Conservation (phyloP, 2,797 vertebrate genomes). For the Squalus acanthias region DNA sequence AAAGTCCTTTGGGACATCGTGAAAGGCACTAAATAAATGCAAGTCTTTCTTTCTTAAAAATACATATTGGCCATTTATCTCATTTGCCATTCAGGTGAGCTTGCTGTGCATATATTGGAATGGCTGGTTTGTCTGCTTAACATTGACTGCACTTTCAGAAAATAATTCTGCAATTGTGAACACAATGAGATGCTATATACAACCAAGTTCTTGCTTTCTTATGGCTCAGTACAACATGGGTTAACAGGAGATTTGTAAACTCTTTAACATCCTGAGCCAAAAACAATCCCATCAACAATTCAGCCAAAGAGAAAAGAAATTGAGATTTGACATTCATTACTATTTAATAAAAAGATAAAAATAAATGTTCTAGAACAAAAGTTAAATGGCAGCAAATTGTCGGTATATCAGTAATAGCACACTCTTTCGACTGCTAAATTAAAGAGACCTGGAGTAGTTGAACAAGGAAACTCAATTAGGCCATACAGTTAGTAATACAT, state of each 20-base stretch:
- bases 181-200: not conserved
- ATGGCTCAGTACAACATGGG: not conserved
- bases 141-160: not conserved
- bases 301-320: not conserved
- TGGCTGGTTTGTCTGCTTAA: not conserved
- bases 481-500: constrained; percentile 34
- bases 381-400: constrained; percentile 18
- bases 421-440: constrained; percentile 1
- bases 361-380: constrained; percentile 26
- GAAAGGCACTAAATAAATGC: too few species aligned
- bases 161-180: not conserved
- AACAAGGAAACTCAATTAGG: constrained; percentile 32
- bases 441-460: not conserved
- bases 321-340: not conserved
- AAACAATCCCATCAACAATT: not conserved
- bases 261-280: not conserved
- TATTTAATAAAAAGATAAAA: constrained; percentile 27
- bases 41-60: too few species aligned
- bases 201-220: not conserved
- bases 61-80: not conserved
- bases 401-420: not conserved
- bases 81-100: not conserved
- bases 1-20: too few species aligned
- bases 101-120: not conserved
- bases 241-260: not conserved